These are phyloP conservation scores for Cheiracanthium punctorium DNA, from an alignment of 2,888 invertebrate species.

Conservation along the genomic window DNA sequence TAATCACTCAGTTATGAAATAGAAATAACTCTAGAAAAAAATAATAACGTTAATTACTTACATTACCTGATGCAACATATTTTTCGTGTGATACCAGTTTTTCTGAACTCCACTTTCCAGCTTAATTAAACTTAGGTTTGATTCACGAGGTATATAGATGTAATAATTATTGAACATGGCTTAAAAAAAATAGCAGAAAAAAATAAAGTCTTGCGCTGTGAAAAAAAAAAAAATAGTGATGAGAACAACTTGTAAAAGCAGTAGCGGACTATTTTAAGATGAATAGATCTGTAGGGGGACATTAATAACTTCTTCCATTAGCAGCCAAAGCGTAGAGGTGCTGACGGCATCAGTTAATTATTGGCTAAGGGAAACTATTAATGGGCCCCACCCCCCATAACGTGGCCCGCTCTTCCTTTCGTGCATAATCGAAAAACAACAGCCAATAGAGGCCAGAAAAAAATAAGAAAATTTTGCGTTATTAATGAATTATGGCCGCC, in stretches of 20 bases:
- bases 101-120: neutral
- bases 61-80: no score
- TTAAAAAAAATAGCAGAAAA: neutral
- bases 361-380: constrained; percentile 68
- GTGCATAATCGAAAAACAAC: constrained; percentile 66
- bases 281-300: constrained; percentile 49
- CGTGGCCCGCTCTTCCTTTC: neutral
- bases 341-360: constrained; percentile 64
- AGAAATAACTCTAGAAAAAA: no score
- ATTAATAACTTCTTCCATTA: constrained; percentile 69
- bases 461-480: constrained; percentile 52
- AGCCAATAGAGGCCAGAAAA: constrained; percentile 46
- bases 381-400: constrained; percentile 42
- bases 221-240: neutral
- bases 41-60: no score
- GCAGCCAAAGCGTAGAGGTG: constrained; percentile 27
- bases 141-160: constrained; percentile 20
- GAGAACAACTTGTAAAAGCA: constrained; percentile 32
- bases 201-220: neutral
- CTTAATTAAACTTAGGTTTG: neutral
- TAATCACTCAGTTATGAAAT: no score
- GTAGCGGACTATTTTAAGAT: constrained; percentile 54
- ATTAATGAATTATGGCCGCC: constrained; percentile 65
- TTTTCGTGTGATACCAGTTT: no score
- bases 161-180: constrained; percentile 38